Base-by-base conservation (phyloP, 2,797 vertebrate genomes). In the Amniataba percoides region DNA sequence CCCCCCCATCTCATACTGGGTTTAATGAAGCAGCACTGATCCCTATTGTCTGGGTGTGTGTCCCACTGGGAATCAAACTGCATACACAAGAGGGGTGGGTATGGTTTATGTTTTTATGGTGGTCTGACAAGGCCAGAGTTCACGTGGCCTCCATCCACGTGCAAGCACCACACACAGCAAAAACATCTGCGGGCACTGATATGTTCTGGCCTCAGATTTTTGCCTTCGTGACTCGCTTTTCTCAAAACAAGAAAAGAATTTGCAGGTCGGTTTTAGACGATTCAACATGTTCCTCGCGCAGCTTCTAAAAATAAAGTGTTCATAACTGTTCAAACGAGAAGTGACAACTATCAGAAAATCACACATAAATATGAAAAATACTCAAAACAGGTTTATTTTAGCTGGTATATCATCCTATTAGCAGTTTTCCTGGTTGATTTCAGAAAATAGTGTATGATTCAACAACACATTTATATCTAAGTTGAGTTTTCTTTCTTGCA, bases 11-110 rank as follows among this genome's bases (percentile, higher is more conserved):
- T 89, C 90, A 86, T 77, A 88, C 55, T 92, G 78, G 86, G 77
- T 87, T 92, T 93, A 95, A 95, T 95, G 93, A 94, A 94, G 94
- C 92, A 71, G 80, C 82, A 80, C 90, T 94, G 92, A 96, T 94
- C 90, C 86, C 78, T 57, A 64, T 95, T 96, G 94, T 94, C 67
- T 77, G 82, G 82, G 82, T 84, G 86, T 86, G 89, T 91, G 84
- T 80, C 87, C 90, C 90, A 79, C 80, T 88, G 93, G 91, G 92
- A 93, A 87, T 93, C 84, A 84, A 87, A 91, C 87, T 84, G 83
- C 87, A 78, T 40, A 79, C 83, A 87, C 79, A 87, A 85, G 80
- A 76, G 71, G 67, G 71, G 65, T 56, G 86, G 88, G 73, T 39
- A 68, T 71, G 74, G 84, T 82, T 78, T 72, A 15, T 82, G 78